phyloP scores from a whole-genome alignment of 2,797 vertebrate species.

The Betta splendens region DNA sequence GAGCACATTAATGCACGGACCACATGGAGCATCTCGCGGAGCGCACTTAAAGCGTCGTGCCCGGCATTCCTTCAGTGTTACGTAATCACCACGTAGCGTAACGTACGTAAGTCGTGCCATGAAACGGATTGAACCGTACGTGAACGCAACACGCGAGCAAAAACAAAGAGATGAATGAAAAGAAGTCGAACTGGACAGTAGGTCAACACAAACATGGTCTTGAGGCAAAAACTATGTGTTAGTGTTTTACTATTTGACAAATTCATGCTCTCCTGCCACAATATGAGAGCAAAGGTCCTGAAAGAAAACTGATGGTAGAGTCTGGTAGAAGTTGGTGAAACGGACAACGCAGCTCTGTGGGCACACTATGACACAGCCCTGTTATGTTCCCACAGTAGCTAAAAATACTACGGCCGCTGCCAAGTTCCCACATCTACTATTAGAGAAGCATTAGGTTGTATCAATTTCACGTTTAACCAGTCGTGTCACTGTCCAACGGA shows the following conservation, averaged over 20 bases:
- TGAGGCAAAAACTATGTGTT: too few species aligned
- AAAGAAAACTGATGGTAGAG: slow-evolving; percentile 24
- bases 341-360: not conserved
- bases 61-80: slow-evolving; percentile 43
- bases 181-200: too few species aligned
- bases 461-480: not conserved
- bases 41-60: too few species aligned
- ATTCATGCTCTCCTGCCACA: slow-evolving; percentile 24
- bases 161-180: too few species aligned
- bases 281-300: slow-evolving; percentile 7
- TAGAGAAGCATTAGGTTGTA: not conserved
- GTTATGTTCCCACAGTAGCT: slow-evolving; percentile 1
- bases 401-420: slow-evolving; percentile 1
- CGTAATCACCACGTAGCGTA: not conserved
- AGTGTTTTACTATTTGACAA: too few species aligned
- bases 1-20: slow-evolving; percentile 30
- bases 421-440: not conserved
- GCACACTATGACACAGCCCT: not conserved
- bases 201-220: too few species aligned
- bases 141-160: not conserved
- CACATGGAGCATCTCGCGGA: too few species aligned
- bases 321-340: slow-evolving; percentile 14
- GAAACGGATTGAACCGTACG: not conserved
- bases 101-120: not conserved
- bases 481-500: too few species aligned